phyloP scores from a whole-genome alignment of 2,797 vertebrate genomes.

The Sebastolobus altivelis region DNA sequence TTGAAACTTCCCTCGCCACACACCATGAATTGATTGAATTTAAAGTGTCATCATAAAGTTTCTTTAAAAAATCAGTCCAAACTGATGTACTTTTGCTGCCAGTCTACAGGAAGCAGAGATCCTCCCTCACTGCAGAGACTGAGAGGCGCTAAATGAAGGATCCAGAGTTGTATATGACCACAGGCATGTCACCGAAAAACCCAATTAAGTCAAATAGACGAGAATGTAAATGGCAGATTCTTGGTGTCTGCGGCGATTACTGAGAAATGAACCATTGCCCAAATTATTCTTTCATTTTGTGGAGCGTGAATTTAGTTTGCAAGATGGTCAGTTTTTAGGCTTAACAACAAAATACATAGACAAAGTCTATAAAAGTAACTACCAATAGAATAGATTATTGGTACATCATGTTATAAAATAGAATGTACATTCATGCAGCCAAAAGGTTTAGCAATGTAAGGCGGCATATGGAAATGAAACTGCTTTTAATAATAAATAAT shows the following conservation, averaged over 20 bases:
- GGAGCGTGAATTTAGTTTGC: slow-evolving; percentile 14
- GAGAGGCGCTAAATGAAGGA: slow-evolving; percentile 46
- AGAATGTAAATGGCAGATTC: slow-evolving; percentile 59
- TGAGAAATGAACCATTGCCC: slow-evolving; percentile 30
- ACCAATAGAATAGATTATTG: background rate
- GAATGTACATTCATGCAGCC: background rate
- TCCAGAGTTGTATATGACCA: slow-evolving; percentile 60
- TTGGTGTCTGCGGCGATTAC: slow-evolving; percentile 43
- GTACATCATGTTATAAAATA: slow-evolving; percentile 3
- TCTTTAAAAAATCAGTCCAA: slow-evolving; percentile 9
- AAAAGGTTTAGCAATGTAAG: background rate
- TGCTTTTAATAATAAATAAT: background rate
- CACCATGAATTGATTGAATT: slow-evolving; percentile 7
- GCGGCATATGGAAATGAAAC: background rate
- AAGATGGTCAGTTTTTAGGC: background rate
- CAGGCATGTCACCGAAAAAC: slow-evolving; percentile 64
- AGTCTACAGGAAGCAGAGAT: slow-evolving; percentile 20
- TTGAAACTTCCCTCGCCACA: background rate
- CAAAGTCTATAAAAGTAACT: background rate
- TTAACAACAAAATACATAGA: background rate
- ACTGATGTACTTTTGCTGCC: background rate
- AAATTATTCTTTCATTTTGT: slow-evolving; percentile 37
- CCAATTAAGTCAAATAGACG: slow-evolving; percentile 67
- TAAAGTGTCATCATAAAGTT: background rate
- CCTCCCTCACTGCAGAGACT: slow-evolving; percentile 21